Evolutionary conservation across 2,888 invertebrate genomes (phyloP).

Genomic region (Herminia tarsipennalis): DNA sequence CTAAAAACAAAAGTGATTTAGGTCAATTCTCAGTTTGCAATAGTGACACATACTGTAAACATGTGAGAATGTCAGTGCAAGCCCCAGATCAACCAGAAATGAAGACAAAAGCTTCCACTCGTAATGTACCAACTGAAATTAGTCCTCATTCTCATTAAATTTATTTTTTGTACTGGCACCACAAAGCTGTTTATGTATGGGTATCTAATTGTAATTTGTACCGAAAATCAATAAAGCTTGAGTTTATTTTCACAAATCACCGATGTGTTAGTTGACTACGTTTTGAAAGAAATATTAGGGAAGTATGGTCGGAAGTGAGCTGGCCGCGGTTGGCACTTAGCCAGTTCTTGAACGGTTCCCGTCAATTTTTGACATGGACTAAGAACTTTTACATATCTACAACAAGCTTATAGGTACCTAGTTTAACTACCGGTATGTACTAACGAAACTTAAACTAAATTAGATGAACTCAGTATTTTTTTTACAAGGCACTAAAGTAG

Average conservation of each 20-base stretch:
- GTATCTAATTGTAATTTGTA: constrained; percentile 14
- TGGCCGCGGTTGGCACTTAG: constrained; percentile 47
- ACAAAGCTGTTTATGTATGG: neutral
- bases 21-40: too few relatives aligned
- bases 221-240: constrained; percentile 33
- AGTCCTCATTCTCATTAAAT: neutral
- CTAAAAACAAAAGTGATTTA: too few relatives aligned
- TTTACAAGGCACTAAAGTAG: constrained; percentile 10
- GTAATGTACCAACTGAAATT: neutral
- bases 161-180: neutral
- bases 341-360: constrained; percentile 46
- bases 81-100: too few relatives aligned
- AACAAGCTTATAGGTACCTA: too few relatives aligned
- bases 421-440: constrained; percentile 14
- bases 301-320: constrained; percentile 53
- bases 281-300: constrained; percentile 53
- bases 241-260: constrained; percentile 49
- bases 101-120: too few relatives aligned
- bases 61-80: too few relatives aligned
- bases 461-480: constrained; percentile 6
- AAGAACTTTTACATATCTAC: constrained; percentile 20
- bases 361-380: constrained; percentile 37
- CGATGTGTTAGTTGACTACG: constrained; percentile 27
- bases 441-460: constrained; percentile 19
- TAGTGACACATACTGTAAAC: too few relatives aligned